phyloP scores from a whole-genome alignment of 2,113 vertebrate species.

The Microcebus griseorufus region DNA sequence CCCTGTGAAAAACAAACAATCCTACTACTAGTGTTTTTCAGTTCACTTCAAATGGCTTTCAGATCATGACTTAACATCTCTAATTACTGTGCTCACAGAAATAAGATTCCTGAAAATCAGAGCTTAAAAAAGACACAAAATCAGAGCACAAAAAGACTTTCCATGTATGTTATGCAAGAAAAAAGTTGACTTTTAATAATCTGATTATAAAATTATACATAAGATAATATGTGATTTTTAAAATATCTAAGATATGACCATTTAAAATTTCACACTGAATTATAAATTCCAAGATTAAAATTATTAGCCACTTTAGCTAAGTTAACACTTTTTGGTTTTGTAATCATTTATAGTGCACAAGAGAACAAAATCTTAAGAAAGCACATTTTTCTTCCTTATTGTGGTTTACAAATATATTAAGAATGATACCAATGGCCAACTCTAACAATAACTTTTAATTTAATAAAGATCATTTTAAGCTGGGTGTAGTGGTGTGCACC shows the following conservation, averaged over 20 bases:
- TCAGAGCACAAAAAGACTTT: not conserved
- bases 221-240: no score
- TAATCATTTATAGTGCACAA: not conserved
- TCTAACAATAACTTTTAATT: constrained; percentile 15
- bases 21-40: not conserved
- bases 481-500: no score
- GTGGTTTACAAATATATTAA: not conserved
- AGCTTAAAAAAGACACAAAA: not conserved
- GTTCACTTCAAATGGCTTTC: constrained; percentile 36
- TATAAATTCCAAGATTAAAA: constrained; percentile 38
- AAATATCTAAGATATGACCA: not conserved
- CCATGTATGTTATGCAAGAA: not conserved
- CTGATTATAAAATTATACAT: not conserved
- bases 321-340: constrained; percentile 1
- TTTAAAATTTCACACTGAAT: constrained; percentile 47
- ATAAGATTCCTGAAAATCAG: constrained; percentile 18
- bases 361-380: constrained; percentile 21
- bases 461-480: not conserved
- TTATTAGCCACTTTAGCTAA: not conserved
- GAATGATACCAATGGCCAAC: not conserved
- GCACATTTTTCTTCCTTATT: not conserved
- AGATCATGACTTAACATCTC: constrained; percentile 6
- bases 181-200: constrained; percentile 5
- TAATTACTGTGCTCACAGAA: constrained; percentile 13
- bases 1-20: not conserved